Evolutionary conservation across 2,113 vertebrate genomes (phyloP).

Genomic region (Dicerorhinus sumatrensis): DNA sequence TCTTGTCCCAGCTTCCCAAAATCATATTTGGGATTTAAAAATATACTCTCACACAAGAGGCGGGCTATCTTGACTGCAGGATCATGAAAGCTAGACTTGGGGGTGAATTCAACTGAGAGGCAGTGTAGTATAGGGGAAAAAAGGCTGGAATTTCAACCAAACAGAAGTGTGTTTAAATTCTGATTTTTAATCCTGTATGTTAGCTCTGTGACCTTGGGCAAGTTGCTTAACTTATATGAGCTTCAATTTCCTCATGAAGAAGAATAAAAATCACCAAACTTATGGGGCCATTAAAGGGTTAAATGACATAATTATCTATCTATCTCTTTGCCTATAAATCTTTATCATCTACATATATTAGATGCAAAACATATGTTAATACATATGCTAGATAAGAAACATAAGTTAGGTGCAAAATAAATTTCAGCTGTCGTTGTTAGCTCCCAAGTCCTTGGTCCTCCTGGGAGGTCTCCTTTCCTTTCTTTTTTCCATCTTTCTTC

Average conservation of each 20-base stretch:
- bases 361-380: neutral
- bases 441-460: neutral
- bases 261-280: neutral
- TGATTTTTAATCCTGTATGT: neutral
- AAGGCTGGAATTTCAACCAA: neutral
- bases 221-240: neutral
- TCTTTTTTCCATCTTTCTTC: no score
- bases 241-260: neutral
- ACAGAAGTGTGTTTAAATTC: neutral
- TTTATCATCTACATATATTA: neutral
- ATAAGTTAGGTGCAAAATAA: neutral
- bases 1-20: neutral
- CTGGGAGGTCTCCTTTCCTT: neutral
- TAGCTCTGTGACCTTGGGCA: neutral
- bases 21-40: neutral
- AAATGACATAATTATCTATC: neutral
- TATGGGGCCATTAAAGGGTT: neutral
- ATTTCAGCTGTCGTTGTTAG: neutral
- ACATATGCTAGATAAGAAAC: neutral
- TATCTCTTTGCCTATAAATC: neutral
- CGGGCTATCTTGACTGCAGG: neutral
- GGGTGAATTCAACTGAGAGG: neutral
- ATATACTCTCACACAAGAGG: neutral
- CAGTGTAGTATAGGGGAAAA: no score
- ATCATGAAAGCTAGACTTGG: neutral